phyloP scores from a whole-genome alignment of 1,140 invertebrate species.

The Calliphora vicina region DNA sequence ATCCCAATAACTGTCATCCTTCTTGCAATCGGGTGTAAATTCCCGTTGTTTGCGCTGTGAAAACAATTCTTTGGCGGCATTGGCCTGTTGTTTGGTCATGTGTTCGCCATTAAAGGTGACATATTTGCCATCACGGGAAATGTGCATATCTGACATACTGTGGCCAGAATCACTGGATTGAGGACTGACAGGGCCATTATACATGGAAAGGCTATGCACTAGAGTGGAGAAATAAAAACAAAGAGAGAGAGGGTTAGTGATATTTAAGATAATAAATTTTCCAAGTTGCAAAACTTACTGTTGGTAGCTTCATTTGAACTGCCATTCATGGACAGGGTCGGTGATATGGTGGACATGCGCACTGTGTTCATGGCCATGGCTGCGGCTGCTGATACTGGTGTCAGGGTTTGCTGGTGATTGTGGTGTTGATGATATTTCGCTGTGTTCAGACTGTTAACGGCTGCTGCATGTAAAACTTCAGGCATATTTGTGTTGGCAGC shows the following conservation, averaged over 20 bases:
- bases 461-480: slow-evolving; percentile 32
- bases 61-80: slow-evolving; percentile 59
- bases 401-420: slow-evolving; percentile 19
- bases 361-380: slow-evolving; percentile 49
- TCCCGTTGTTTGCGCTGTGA: slow-evolving; percentile 91
- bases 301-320: slow-evolving; percentile 59
- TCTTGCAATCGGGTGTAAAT: slow-evolving; percentile 96
- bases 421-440: slow-evolving; percentile 33
- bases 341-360: slow-evolving; percentile 54
- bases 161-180: slow-evolving; percentile 56
- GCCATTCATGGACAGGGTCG: slow-evolving; percentile 58
- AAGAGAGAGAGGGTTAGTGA: background rate
- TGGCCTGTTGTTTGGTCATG: slow-evolving; percentile 40
- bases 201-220: slow-evolving; percentile 58
- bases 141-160: slow-evolving; percentile 37
- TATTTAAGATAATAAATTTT: background rate
- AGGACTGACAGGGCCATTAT: slow-evolving; percentile 55
- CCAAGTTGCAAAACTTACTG: slow-evolving; percentile 44
- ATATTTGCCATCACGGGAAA: slow-evolving; percentile 53
- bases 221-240: slow-evolving; percentile 17
- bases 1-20: slow-evolving; percentile 98
- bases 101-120: slow-evolving; percentile 35
- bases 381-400: slow-evolving; percentile 13
- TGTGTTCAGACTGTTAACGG: slow-evolving; percentile 42
- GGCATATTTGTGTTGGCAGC: slow-evolving; percentile 34